phyloP scores from a whole-genome alignment of 1,140 invertebrate genomes.

The Acromyrmex charruanus region DNA sequence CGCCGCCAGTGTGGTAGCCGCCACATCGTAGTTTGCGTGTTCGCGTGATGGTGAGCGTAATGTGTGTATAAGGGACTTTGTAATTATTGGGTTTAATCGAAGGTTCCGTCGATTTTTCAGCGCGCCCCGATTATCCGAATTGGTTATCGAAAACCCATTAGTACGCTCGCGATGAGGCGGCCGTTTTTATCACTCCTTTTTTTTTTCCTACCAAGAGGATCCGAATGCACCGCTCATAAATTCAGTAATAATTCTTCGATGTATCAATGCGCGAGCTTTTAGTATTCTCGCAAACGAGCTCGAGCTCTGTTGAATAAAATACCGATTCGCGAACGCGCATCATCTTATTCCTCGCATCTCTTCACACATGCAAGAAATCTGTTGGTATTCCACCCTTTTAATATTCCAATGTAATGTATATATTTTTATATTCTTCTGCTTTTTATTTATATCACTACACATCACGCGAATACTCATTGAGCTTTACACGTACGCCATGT shows the following conservation, averaged over 20 bases:
- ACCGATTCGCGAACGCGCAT: slow-evolving; percentile 39
- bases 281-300: slow-evolving; percentile 30
- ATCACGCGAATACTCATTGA: slow-evolving; percentile 15
- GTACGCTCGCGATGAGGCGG: slow-evolving; percentile 15
- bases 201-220: not conserved
- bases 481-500: not conserved
- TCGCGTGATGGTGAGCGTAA: not conserved
- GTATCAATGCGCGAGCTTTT: slow-evolving; percentile 45
- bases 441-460: not conserved
- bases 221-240: slow-evolving; percentile 35
- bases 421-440: not conserved
- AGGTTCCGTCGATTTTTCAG: slow-evolving; percentile 55
- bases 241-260: slow-evolving; percentile 58
- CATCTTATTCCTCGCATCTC: slow-evolving; percentile 16
- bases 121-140: slow-evolving; percentile 58
- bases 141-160: slow-evolving; percentile 61
- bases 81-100: slow-evolving; percentile 59
- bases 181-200: slow-evolving; percentile 40
- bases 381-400: slow-evolving; percentile 1
- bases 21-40: slow-evolving; percentile 11
- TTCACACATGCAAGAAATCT: not conserved
- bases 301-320: slow-evolving; percentile 40
- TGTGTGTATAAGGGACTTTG: slow-evolving; percentile 42
- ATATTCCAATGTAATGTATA: not conserved
- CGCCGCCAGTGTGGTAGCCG: not conserved